Evolutionary conservation across 2,888 invertebrate species (phyloP).

Genomic region (Teleogryllus oceanicus): DNA sequence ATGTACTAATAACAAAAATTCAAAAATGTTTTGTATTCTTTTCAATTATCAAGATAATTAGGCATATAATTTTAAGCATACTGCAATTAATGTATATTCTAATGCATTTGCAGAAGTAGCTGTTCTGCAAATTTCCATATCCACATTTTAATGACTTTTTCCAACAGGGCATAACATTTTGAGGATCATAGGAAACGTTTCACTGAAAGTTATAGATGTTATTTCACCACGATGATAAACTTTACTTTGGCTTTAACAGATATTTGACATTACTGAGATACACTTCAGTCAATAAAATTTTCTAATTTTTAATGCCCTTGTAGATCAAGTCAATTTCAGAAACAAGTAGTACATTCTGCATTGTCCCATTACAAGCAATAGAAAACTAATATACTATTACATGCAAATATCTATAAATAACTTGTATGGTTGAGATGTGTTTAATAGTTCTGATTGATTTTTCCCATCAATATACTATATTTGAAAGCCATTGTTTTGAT

Average conservation of each 20-base stretch:
- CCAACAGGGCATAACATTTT: no score
- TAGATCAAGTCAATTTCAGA: background rate
- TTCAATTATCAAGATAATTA: background rate
- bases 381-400: slow-evolving; percentile 4
- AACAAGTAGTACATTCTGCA: background rate
- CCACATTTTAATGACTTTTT: background rate
- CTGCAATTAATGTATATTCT: background rate
- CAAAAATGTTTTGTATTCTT: background rate
- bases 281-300: no score
- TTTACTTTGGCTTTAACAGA: no score
- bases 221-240: no score
- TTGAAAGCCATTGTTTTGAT: slow-evolving; percentile 5
- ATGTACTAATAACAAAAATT: background rate
- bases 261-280: no score
- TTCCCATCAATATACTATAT: slow-evolving; percentile 8
- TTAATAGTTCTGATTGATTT: background rate
- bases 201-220: no score
- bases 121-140: slow-evolving; percentile 12
- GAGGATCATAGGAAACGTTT: no score
- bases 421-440: background rate
- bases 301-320: background rate
- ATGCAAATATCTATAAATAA: background rate
- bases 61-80: background rate
- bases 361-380: background rate
- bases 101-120: background rate